These are phyloP conservation scores for Drosophila rhopaloa DNA, from an alignment of 1,140 invertebrate species.

Conservation along the genomic window DNA sequence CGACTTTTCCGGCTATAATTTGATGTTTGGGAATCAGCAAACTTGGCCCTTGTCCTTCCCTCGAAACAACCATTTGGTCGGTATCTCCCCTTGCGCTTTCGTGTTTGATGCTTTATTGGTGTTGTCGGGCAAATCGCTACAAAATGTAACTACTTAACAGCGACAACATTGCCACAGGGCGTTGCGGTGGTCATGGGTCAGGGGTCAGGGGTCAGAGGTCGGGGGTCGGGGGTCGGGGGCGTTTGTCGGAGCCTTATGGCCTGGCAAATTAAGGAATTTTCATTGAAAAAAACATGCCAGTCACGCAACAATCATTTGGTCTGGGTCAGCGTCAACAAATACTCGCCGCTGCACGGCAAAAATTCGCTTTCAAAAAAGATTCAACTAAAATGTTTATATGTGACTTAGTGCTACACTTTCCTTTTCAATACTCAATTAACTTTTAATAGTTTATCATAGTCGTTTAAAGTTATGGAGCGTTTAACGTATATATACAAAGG, in stretches of 20 bases:
- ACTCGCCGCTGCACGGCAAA: background rate
- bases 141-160: slow-evolving; percentile 82
- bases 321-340: slow-evolving; percentile 27
- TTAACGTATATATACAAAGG: no score
- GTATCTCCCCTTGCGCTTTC: background rate
- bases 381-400: no score
- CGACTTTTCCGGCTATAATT: slow-evolving; percentile 27
- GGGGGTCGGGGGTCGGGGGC: background rate
- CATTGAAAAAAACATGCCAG: slow-evolving; percentile 69
- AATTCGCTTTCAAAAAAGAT: background rate
- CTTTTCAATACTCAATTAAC: no score
- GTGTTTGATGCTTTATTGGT: slow-evolving; percentile 38
- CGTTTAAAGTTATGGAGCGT: no score
- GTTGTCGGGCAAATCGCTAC: slow-evolving; percentile 75
- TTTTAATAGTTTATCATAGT: no score
- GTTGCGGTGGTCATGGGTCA: slow-evolving; percentile 6
- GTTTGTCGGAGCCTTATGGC: slow-evolving; percentile 37
- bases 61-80: background rate
- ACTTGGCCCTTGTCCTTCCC: slow-evolving; percentile 1
- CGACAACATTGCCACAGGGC: slow-evolving; percentile 61
- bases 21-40: slow-evolving; percentile 38
- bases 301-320: slow-evolving; percentile 80
- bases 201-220: background rate
- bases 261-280: slow-evolving; percentile 81
- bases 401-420: no score